Evolutionary conservation across 2,888 invertebrate genomes (phyloP).

Genomic region (Crocallis elinguaria): DNA sequence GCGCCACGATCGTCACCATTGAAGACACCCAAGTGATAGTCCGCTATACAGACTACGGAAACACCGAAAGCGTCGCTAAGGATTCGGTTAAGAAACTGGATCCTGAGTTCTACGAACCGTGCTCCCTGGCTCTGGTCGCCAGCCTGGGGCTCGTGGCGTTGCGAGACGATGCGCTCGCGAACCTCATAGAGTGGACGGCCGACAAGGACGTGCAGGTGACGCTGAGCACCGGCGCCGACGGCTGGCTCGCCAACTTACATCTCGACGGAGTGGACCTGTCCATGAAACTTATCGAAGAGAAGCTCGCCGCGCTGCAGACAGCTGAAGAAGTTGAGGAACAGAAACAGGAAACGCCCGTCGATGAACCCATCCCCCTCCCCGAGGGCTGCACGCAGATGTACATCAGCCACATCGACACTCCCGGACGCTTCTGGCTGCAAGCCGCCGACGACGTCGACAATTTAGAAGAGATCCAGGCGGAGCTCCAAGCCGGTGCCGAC

Average conservation of each 20-base stretch:
- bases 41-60: conserved; percentile 89
- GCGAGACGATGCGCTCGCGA: conserved; percentile 64
- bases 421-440: conserved; percentile 91
- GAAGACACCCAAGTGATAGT: conserved; percentile 79
- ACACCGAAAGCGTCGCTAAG: conserved; percentile 83
- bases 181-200: conserved; percentile 69
- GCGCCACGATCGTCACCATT: conserved; percentile 81
- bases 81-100: conserved; percentile 78
- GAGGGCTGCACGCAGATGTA: conserved; percentile 77
- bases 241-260: conserved; percentile 84
- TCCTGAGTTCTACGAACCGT: conserved; percentile 73
- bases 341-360: conserved; percentile 47
- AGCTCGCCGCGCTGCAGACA: conserved; percentile 66
- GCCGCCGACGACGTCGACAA: conserved; percentile 82
- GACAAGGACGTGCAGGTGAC: conserved; percentile 83
- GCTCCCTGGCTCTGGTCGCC: conserved; percentile 67
- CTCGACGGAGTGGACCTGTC: conserved; percentile 80
- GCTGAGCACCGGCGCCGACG: conserved; percentile 78
- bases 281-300: conserved; percentile 73
- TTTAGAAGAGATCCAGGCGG: conserved; percentile 86
- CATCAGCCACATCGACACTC: conserved; percentile 90
- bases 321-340: conserved; percentile 49
- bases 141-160: conserved; percentile 68
- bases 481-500: conserved; percentile 85
- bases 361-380: conserved; percentile 64